Conservation (phyloP, 1,140 invertebrate genomes). For the Neodiprion lecontei region DNA sequence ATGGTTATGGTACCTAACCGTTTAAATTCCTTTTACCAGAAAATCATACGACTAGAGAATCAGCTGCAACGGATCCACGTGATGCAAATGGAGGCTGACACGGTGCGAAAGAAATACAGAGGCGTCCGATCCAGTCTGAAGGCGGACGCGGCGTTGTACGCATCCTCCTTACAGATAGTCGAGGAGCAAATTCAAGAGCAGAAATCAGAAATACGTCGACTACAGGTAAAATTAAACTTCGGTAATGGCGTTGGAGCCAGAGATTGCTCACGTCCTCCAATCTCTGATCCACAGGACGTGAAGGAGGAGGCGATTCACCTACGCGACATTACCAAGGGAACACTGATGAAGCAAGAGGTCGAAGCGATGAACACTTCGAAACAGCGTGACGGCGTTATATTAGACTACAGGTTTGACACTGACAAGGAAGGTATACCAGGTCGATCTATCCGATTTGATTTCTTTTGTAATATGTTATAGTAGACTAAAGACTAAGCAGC, state of each 20-base stretch:
- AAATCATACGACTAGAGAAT: conserved; percentile 76
- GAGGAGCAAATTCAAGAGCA: conserved; percentile 72
- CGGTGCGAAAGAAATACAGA: conserved; percentile 77
- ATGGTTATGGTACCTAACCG: no score
- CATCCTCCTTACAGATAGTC: conserved; percentile 72
- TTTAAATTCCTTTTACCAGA: conserved; percentile 52
- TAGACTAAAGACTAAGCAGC: no score
- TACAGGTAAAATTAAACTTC: conserved; percentile 60
- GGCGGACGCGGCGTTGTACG: conserved; percentile 74
- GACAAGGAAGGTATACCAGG: no score
- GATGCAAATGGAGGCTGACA: conserved; percentile 80
- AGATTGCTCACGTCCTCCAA: neutral
- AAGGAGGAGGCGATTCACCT: conserved; percentile 75
- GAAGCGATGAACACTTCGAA: conserved; percentile 68
- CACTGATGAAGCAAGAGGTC: conserved; percentile 71
- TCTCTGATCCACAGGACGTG: conserved; percentile 58
- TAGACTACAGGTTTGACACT: conserved; percentile 54
- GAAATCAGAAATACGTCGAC: conserved; percentile 72
- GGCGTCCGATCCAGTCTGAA: conserved; percentile 74
- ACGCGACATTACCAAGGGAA: conserved; percentile 70
- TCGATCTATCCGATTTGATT: no score
- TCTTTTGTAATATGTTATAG: neutral
- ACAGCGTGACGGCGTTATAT: conserved; percentile 68
- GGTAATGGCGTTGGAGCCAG: no score
- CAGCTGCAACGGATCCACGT: conserved; percentile 73